phyloP scores from a whole-genome alignment of 35 echinoderm and acorn worm species.

The Lytechinus pictus region DNA sequence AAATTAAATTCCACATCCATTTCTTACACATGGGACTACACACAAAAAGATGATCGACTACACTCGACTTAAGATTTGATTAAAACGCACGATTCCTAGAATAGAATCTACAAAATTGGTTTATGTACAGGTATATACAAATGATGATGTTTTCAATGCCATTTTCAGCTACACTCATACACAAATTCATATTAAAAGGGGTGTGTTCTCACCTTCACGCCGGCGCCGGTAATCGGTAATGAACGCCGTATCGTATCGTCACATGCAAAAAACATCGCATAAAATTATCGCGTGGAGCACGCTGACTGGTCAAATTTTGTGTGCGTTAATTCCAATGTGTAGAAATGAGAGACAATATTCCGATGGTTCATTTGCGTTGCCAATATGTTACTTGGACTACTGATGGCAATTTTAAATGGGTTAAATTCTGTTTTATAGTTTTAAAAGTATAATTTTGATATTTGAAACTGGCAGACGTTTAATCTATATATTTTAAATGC shows the following conservation, averaged over 20 bases:
- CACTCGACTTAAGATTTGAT: not conserved
- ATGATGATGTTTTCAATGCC: not conserved
- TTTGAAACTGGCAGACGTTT: no score
- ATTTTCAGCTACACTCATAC: not conserved
- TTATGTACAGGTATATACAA: not conserved
- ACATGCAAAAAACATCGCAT: constrained; percentile 34
- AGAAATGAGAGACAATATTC: not conserved
- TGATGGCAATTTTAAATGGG: not conserved
- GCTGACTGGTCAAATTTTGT: constrained; percentile 68
- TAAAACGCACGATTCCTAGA: not conserved
- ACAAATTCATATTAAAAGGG: not conserved
- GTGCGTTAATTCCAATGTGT: constrained; percentile 16
- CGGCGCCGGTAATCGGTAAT: constrained; percentile 33
- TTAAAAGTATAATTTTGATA: no score
- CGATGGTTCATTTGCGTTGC: not conserved
- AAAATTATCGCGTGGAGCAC: constrained; percentile 65
- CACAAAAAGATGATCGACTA: not conserved
- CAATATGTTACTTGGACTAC: not conserved
- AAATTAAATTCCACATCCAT: not conserved
- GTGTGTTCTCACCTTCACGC: not conserved
- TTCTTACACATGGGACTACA: constrained; percentile 21
- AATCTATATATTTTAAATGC: no score
- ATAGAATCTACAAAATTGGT: not conserved
- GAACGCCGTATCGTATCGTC: not conserved
- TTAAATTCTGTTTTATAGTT: no score